These are phyloP conservation scores for Drosophila lini DNA, from an alignment of 1,140 invertebrate species.

Conservation along the genomic window DNA sequence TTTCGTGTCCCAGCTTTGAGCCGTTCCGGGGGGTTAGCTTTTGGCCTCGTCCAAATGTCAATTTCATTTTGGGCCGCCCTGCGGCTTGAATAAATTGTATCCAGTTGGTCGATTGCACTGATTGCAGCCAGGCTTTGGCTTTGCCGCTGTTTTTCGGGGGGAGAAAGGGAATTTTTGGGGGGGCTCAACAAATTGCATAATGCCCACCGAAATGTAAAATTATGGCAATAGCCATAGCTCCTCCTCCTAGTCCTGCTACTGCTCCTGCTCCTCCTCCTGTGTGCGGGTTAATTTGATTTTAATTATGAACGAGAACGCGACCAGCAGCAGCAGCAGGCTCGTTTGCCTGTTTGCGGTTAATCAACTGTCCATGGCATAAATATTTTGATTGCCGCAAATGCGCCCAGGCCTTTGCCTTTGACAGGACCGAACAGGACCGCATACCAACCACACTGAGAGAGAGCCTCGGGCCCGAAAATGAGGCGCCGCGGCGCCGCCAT, in stretches of 20 bases:
- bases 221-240: slow-evolving; percentile 10
- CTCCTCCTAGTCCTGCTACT: background rate
- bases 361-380: slow-evolving; percentile 74
- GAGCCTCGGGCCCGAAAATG: slow-evolving; percentile 19
- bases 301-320: slow-evolving; percentile 65
- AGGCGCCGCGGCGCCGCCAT: slow-evolving; percentile 26
- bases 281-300: slow-evolving; percentile 76
- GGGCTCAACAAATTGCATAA: slow-evolving; percentile 32
- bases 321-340: slow-evolving; percentile 23
- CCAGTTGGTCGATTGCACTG: slow-evolving; percentile 41
- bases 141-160: background rate
- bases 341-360: slow-evolving; percentile 71
- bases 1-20: slow-evolving; percentile 12
- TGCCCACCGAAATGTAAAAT: slow-evolving; percentile 38
- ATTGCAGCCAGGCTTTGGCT: slow-evolving; percentile 13
- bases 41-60: slow-evolving; percentile 57
- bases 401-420: slow-evolving; percentile 24
- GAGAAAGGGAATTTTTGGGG: background rate
- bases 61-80: slow-evolving; percentile 45
- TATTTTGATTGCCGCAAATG: slow-evolving; percentile 71
- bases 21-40: slow-evolving; percentile 15
- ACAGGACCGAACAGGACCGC: slow-evolving; percentile 12
- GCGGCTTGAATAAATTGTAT: slow-evolving; percentile 38
- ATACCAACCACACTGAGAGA: background rate
- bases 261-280: slow-evolving; percentile 1